These are phyloP conservation scores for Marronus borbonicus DNA, from an alignment of 2,888 invertebrate genomes.

Conservation along the genomic window DNA sequence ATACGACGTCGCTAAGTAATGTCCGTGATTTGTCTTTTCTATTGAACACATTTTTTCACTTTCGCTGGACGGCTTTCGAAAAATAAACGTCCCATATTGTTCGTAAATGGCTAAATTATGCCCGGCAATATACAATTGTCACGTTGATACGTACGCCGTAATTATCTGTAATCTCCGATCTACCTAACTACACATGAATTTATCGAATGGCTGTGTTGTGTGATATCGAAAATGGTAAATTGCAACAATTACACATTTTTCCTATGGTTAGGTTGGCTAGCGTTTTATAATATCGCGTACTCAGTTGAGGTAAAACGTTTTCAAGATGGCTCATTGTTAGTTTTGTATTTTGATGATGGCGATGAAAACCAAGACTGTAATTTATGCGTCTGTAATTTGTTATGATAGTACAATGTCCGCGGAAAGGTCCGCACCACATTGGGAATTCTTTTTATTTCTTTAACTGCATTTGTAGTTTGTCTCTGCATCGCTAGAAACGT, in stretches of 20 bases:
- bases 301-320: too few relatives aligned
- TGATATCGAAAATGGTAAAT: conserved; percentile 41
- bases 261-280: too few relatives aligned
- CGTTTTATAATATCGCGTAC: too few relatives aligned
- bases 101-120: conserved; percentile 43
- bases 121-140: conserved; percentile 45
- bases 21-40: conserved; percentile 29
- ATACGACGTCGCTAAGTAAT: conserved; percentile 28
- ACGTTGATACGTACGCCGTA: conserved; percentile 40
- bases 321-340: too few relatives aligned
- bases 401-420: too few relatives aligned
- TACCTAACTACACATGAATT: conserved; percentile 42
- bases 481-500: too few relatives aligned
- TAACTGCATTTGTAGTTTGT: too few relatives aligned
- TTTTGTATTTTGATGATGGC: too few relatives aligned
- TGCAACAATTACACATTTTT: conserved; percentile 29
- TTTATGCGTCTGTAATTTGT: too few relatives aligned
- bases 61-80: background rate
- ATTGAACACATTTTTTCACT: conserved; percentile 42
- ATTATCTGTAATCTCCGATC: conserved; percentile 38
- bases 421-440: too few relatives aligned
- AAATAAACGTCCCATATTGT: conserved; percentile 32
- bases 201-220: conserved; percentile 13
- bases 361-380: too few relatives aligned
- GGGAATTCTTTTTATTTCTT: too few relatives aligned